Base-by-base conservation (phyloP, 2,113 vertebrate genomes). In the Bujurquina vittata region DNA sequence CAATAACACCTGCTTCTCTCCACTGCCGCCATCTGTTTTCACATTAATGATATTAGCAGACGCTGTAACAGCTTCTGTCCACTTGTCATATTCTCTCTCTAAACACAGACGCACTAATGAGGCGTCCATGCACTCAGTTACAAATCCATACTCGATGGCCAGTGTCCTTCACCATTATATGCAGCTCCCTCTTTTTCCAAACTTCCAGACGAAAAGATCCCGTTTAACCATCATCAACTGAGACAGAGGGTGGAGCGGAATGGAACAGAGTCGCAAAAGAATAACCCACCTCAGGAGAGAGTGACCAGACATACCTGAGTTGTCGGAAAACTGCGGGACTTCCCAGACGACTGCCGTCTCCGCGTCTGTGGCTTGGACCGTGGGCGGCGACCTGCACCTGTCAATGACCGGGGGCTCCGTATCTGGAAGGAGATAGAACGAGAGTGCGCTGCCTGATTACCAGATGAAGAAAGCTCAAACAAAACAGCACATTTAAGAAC, bases 251-350 rank as follows among this genome's bases (percentile, higher is more conserved):
- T 74, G 81, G 85, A 77, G 84, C 40, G 17, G 23, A 60, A 75
- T 81, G 84, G 89, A 91, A 89, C 69, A 81, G 83, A 80, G 62
- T 76, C 84, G 78, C 77, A 56, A 76, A 78, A 87, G 89, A 92
- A 84, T 85, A 88, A 88, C 84, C 77, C 83, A 31, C 85, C 84
- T 31, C 61, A 61, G 31, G 74, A 37, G 79, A 57, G 23, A 7
- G n/a, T 17, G 1, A 9, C 81, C 84, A 85, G 87, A 93, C 92
- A 88, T 92, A 99, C 98, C 98, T 91, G 98, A 99, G 92, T 99
- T 99, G 95, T 99, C 98, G 65, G 98, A 99, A 96, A 99, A 99
- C 91, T 97, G 97, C 54, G 98, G 98, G 83, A 97, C 97, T 73
- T 99, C 98, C 98, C 98, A 99, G 7, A 73, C 92, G 0, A 86